Evolutionary conservation across 1,140 invertebrate species (phyloP), one percentile per base, ranked within the genome.

Genomic region (Drosophila bifasciata): DNA sequence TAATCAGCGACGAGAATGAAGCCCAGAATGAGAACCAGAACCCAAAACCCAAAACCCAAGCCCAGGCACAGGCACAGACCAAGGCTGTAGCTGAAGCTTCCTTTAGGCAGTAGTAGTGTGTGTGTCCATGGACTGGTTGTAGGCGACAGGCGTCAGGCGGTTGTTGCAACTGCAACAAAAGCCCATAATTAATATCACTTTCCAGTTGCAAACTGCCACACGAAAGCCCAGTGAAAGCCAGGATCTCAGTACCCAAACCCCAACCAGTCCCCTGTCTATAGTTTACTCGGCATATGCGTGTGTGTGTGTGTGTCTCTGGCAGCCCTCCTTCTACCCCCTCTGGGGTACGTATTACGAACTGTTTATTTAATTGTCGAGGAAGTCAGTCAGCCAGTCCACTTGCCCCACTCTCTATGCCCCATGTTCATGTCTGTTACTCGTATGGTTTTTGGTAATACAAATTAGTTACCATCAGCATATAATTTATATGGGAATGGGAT

Each of bases 171-270:
- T 58, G 64, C 75, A 78, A 67, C 67, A 72, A 46, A 79, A 79
- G 76, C 76, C 76, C 76, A 79, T 79, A 79, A 79, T 79, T 79
- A 79, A 79, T 79, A 79, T 79, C 76, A 61, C 60, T 78, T 77
- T 78, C 44, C 60, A 78, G 68, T 78, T 79, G 61, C 61, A 73
- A 68, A 64, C 64, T 76, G 57, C 52, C 73, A 41, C 48, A 45
- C 25, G 43, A 44, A 25, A 76, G 41, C 57, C 19, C 23, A 60
- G 40, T n/a, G n/a, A 3, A 3, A 21, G 0, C 19, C 19, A 21
- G 19, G 19, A 8, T 9, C 25, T 8, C 8, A 28, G 23, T 5
- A 25, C 1, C 23, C 23, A 25, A 32, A 52, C 3, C 19, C 19
- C 23, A 25, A 25, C 5, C 23, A 25, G 23, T 25, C 0, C 5